Percentiles rank a stretch among this genome's conserved stretches.
phyloP scores from a whole-genome alignment of 2,888 invertebrate species.

The Aricia artaxerxes region DNA sequence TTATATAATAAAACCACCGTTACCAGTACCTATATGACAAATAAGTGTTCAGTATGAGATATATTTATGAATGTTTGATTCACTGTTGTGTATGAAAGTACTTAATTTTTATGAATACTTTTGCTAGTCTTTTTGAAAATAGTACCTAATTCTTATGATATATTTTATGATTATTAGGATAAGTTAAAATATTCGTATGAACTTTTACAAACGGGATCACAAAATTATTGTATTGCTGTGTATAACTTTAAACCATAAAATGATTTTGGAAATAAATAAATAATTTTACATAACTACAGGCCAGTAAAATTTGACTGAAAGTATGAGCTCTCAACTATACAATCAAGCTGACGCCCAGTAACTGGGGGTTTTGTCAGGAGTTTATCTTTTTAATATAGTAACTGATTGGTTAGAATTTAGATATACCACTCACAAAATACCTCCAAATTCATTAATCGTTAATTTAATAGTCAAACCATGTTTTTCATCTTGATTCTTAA shows the following conservation, averaged over 20 bases:
- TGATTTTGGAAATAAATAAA: neutral
- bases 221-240: neutral
- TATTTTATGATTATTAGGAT: neutral
- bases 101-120: constrained; percentile 13
- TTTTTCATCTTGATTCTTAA: too few relatives aligned
- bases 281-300: neutral
- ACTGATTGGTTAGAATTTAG: neutral
- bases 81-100: neutral
- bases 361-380: neutral
- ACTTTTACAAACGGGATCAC: neutral
- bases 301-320: neutral
- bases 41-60: neutral
- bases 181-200: neutral
- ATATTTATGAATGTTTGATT: constrained; percentile 15
- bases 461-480: too few relatives aligned
- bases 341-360: neutral
- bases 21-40: constrained; percentile 23
- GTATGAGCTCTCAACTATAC: neutral
- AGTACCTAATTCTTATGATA: constrained; percentile 1
- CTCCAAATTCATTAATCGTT: too few relatives aligned
- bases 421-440: neutral
- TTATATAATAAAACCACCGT: constrained; percentile 21
- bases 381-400: neutral
- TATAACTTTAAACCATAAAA: neutral
- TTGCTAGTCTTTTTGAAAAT: constrained; percentile 23